Conservation (phyloP, 30 jellyfish, hydroid and myxozoan genomes). For the Turritopsis dohrnii region DNA sequence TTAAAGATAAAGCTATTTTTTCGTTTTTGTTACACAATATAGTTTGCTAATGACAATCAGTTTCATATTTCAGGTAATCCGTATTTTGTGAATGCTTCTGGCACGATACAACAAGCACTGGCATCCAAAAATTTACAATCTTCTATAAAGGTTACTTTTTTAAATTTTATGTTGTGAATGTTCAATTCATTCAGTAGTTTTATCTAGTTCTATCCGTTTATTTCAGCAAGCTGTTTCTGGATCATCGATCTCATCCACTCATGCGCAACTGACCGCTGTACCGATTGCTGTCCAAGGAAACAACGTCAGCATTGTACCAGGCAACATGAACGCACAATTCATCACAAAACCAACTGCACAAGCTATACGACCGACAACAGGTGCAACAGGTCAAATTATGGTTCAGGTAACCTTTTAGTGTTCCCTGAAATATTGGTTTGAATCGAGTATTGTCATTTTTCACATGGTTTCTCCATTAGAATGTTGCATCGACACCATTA, state of each 20-base stretch:
- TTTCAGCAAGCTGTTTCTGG: conserved; percentile 81
- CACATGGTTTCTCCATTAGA: not conserved
- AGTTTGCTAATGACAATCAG: too few species aligned
- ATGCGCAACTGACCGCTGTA: conserved; percentile 81
- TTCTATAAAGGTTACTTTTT: not conserved
- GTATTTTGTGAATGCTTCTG: conserved; percentile 76
- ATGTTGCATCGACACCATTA: conserved; percentile 14
- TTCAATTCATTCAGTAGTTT: not conserved
- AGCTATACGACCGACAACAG: conserved; percentile 73
- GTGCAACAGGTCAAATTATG: conserved; percentile 87
- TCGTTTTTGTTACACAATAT: not conserved
- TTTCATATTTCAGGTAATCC: too few species aligned
- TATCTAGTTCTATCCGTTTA: not conserved
- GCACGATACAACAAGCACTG: conserved; percentile 49
- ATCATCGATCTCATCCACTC: conserved; percentile 52
- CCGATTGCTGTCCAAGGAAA: conserved; percentile 91
- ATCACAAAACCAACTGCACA: conserved; percentile 72
- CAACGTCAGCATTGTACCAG: conserved; percentile 90
- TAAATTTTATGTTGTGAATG: not conserved
- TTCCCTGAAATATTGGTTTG: conserved; percentile 3
- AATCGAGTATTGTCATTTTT: not conserved
- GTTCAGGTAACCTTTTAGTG: conserved; percentile 54
- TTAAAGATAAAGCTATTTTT: conserved; percentile 5
- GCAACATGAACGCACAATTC: conserved; percentile 81
- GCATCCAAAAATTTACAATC: conserved; percentile 47